phyloP scores from a whole-genome alignment of 2,888 invertebrate genomes.

The Brassicogethes aeneus region DNA sequence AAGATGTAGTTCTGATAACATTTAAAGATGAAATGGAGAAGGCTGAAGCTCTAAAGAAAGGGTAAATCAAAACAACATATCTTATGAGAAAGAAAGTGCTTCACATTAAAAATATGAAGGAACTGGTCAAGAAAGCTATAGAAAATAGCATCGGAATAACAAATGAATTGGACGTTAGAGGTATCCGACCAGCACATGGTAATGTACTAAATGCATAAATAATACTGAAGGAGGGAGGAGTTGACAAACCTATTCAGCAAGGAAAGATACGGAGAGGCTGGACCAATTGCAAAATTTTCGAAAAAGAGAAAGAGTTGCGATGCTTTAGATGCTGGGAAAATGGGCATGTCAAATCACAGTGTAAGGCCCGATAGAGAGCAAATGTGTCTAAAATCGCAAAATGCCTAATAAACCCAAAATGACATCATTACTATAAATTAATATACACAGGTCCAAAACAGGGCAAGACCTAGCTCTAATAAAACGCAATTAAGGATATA shows the following conservation, averaged over 20 bases:
- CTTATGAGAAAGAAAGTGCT: slow-evolving; percentile 7
- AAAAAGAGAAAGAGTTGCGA: too few species aligned
- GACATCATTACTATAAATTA: slow-evolving; percentile 2
- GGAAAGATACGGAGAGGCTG: too few species aligned
- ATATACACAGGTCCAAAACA: not conserved
- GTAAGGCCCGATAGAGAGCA: not conserved
- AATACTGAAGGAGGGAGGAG: slow-evolving; percentile 2
- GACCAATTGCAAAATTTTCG: too few species aligned
- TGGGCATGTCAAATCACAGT: not conserved
- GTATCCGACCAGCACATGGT: slow-evolving; percentile 16
- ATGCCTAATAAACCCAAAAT: slow-evolving; percentile 1
- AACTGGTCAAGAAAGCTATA: slow-evolving; percentile 5
- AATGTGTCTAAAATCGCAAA: not conserved
- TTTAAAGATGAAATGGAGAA: slow-evolving; percentile 11
- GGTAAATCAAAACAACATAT: slow-evolving; percentile 1
- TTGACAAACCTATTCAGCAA: too few species aligned
- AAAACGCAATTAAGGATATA: not conserved
- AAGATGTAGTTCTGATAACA: slow-evolving; percentile 9
- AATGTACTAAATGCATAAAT: slow-evolving; percentile 14
- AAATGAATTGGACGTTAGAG: slow-evolving; percentile 12
- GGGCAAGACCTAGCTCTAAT: not conserved
- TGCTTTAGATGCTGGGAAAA: not conserved
- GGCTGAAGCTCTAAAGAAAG: slow-evolving; percentile 7
- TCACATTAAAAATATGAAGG: slow-evolving; percentile 13
- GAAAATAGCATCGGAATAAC: not conserved